These are phyloP conservation scores for Telmatherina bonti DNA, from an alignment of 2,797 vertebrate genomes.

Conservation along the genomic window DNA sequence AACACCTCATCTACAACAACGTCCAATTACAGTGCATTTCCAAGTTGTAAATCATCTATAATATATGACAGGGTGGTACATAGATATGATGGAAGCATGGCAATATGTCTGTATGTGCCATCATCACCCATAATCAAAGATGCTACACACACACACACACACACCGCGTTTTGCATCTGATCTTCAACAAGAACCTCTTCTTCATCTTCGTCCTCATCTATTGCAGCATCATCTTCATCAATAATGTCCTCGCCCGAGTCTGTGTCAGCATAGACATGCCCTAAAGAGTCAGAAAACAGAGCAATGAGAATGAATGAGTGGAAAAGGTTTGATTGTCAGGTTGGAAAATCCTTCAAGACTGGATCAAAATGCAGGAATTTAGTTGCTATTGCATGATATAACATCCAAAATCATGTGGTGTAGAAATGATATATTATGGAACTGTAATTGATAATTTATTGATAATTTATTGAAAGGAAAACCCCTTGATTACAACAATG, in stretches of 20 bases:
- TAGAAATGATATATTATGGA: background rate
- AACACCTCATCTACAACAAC: too few species aligned
- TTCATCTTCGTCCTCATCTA: slow-evolving; percentile 83
- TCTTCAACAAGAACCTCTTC: slow-evolving; percentile 80
- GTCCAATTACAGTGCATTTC: too few species aligned
- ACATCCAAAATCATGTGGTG: background rate
- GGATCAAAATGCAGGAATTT: background rate
- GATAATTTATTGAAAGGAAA: too few species aligned
- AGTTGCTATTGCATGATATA: background rate
- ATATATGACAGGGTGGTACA: background rate
- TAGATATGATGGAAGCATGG: too few species aligned
- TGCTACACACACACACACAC: background rate
- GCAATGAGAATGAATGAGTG: background rate
- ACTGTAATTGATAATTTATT: too few species aligned
- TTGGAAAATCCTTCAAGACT: background rate
- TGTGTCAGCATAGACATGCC: slow-evolving; percentile 70
- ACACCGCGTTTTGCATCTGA: slow-evolving; percentile 73
- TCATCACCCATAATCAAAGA: background rate
- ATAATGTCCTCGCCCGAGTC: slow-evolving; percentile 71
- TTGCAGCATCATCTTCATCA: slow-evolving; percentile 67
- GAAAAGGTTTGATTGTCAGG: too few species aligned
- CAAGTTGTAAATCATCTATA: too few species aligned
- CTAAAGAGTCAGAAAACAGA: slow-evolving; percentile 48
- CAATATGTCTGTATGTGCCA: too few species aligned
- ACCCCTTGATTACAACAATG: background rate